Evolutionary conservation across 2,797 vertebrate species (phyloP).

Genomic region (Bovichtus diacanthus): DNA sequence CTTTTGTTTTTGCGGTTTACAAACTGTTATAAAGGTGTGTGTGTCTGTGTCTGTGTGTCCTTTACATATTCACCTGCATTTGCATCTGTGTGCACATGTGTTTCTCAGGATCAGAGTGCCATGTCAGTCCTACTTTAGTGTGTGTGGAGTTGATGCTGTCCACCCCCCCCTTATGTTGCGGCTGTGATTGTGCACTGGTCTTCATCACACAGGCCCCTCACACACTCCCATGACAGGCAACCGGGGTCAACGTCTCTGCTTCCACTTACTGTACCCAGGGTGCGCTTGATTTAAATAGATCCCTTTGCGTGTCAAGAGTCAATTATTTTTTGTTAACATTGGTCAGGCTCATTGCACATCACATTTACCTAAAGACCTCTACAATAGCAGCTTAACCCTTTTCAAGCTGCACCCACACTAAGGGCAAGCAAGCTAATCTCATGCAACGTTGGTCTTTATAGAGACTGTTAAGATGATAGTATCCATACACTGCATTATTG

Average conservation of each 20-base stretch:
- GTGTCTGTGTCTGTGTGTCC: background rate
- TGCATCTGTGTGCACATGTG: constrained; percentile 33
- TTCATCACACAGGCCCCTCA: constrained; percentile 49
- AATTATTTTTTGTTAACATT: constrained; percentile 6
- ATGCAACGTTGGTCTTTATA: constrained; percentile 2
- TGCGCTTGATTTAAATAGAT: constrained; percentile 38
- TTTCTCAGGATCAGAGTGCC: constrained; percentile 57
- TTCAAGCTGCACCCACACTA: constrained; percentile 41
- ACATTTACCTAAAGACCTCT: constrained; percentile 20
- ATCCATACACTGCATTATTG: constrained; percentile 24
- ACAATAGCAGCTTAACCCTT: background rate
- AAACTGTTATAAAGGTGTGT: no score
- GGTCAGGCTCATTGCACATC: background rate
- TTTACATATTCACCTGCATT: constrained; percentile 24
- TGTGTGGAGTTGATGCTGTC: constrained; percentile 63
- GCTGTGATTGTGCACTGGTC: constrained; percentile 60
- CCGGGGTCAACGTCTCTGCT: constrained; percentile 46
- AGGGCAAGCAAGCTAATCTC: background rate
- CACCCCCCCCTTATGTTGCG: constrained; percentile 41
- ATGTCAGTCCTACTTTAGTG: constrained; percentile 69
- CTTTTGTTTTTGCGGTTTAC: constrained; percentile 9
- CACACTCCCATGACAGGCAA: constrained; percentile 54
- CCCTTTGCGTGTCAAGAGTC: constrained; percentile 35
- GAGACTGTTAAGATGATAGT: constrained; percentile 16
- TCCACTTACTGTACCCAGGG: constrained; percentile 51